Base-by-base conservation (phyloP, 1,140 invertebrate genomes). In the Onthophagus taurus region DNA sequence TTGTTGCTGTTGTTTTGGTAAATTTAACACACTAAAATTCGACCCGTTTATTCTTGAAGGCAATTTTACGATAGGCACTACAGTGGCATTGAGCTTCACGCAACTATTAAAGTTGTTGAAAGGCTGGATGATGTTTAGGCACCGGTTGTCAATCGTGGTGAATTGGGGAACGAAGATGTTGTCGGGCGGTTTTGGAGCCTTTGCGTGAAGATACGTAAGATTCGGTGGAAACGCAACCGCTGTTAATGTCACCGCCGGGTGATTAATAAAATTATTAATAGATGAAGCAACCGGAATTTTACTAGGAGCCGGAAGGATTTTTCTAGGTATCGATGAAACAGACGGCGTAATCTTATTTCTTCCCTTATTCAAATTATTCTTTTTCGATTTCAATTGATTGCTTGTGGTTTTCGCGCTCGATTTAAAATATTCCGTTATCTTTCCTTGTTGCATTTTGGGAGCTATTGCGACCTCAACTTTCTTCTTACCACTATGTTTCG, bases 391-490 rank as follows among this genome's bases (percentile, higher is more conserved):
- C 72, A 53, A 76, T 74, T 7, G 80, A 72, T 61, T 86, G 86
- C 62, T 81, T 80, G 60, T 86, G 82, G 2, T n/a, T n/a, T n/a
- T n/a, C n/a, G n/a, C n/a, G n/a, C n/a, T n/a, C n/a, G n/a, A n/a
- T 53, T 83, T 86, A 53, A 85, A 88, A 59, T 83, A 88, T 54
- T 85, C 82, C 1, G 84, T 88, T 53, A 88, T 88, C 54, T 81
- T 80, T 3, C 74, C 76, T 54, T 77, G 74, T 52, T 58, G 59
- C 49, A 57, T 39, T 49, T 61, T 55, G 6, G 63, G 52, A 36
- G 58, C 55, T 11, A 56, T 58, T 54, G 57, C 53, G 11, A 57
- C 57, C 54, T 67, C 64, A 17, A 63, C 59, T 50, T 74, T 70
- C 34, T 61, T 62, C 43, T n/a, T n/a, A 64, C 65, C 39, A 58